These are phyloP conservation scores for Bergia puertoricense DNA, from an alignment of 92 coral and sea anemone species.

Conservation along the genomic window DNA sequence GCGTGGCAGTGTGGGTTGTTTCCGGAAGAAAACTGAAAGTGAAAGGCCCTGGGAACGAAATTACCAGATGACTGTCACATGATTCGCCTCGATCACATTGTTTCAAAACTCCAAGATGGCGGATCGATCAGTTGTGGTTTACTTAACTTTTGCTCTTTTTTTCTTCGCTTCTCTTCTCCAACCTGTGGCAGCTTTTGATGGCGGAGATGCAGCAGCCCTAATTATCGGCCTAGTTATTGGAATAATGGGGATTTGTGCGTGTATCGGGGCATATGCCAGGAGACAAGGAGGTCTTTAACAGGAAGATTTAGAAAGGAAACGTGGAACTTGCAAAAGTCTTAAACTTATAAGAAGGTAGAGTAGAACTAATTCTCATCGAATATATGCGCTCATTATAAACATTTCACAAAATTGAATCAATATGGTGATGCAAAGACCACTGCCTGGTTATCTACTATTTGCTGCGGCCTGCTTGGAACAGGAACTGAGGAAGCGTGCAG, in stretches of 20 bases:
- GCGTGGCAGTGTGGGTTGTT: not conserved
- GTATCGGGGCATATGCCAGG: constrained; percentile 97
- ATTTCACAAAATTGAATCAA: not conserved
- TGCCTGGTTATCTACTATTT: not conserved
- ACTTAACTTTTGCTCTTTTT: constrained; percentile 8
- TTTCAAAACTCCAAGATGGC: constrained; percentile 42
- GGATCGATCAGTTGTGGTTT: not conserved
- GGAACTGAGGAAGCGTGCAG: no score
- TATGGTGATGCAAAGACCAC: not conserved
- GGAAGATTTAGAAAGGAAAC: not conserved
- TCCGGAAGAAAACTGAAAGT: not conserved
- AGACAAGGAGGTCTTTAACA: constrained; percentile 86
- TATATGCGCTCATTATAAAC: not conserved
- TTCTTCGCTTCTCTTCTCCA: constrained; percentile 78
- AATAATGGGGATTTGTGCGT: constrained; percentile 98
- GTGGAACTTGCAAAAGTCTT: not conserved
- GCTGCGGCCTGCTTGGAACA: not conserved
- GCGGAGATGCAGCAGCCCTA: constrained; percentile 97
- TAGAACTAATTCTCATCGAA: not conserved
- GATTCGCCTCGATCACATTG: not conserved
- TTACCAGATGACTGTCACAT: constrained; percentile 18
- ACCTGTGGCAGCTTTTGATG: constrained; percentile 95
- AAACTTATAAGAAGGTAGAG: not conserved
- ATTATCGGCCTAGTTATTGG: constrained; percentile 95
- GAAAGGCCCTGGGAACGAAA: constrained; percentile 26